Evolutionary conservation across 2,113 vertebrate species (phyloP).

Genomic region (Oryzias curvinotus): DNA sequence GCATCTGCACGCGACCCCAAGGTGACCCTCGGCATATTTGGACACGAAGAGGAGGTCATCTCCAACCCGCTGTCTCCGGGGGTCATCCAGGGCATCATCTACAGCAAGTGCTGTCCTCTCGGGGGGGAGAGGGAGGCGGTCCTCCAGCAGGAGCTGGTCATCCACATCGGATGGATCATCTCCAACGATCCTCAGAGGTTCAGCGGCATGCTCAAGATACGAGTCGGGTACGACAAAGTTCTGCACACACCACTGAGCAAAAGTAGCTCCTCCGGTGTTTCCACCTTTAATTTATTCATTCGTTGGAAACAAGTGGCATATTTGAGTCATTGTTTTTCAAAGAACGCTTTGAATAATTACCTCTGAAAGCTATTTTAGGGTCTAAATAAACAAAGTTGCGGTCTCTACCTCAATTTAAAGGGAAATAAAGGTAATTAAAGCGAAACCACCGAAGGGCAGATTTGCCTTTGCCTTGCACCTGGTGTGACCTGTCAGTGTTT

Average conservation of each 20-base stretch:
- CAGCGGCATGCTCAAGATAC: conserved; percentile 96
- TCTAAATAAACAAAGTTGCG: too few relatives aligned
- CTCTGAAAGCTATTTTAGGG: too few relatives aligned
- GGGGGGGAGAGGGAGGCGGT: conserved; percentile 90
- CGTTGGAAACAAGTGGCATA: too few relatives aligned
- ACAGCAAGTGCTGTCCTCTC: conserved; percentile 84
- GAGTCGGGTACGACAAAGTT: conserved; percentile 83
- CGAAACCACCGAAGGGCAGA: too few relatives aligned
- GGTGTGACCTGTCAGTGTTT: too few relatives aligned
- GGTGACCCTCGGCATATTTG: conserved; percentile 96
- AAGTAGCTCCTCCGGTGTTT: not conserved
- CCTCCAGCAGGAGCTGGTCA: conserved; percentile 96
- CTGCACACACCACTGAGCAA: not conserved
- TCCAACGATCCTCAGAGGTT: conserved; percentile 94
- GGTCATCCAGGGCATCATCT: conserved; percentile 95
- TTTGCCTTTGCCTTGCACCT: too few relatives aligned
- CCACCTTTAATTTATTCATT: not conserved
- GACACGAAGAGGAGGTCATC: conserved; percentile 95
- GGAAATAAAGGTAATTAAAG: too few relatives aligned
- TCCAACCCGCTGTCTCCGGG: conserved; percentile 94
- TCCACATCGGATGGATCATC: conserved; percentile 98
- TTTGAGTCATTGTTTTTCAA: too few relatives aligned
- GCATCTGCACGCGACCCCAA: conserved; percentile 38
- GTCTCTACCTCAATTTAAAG: too few relatives aligned
- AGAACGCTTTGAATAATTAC: too few relatives aligned